Base-by-base conservation (phyloP, 2,113 vertebrate species). In the Accipiter cooperii region DNA sequence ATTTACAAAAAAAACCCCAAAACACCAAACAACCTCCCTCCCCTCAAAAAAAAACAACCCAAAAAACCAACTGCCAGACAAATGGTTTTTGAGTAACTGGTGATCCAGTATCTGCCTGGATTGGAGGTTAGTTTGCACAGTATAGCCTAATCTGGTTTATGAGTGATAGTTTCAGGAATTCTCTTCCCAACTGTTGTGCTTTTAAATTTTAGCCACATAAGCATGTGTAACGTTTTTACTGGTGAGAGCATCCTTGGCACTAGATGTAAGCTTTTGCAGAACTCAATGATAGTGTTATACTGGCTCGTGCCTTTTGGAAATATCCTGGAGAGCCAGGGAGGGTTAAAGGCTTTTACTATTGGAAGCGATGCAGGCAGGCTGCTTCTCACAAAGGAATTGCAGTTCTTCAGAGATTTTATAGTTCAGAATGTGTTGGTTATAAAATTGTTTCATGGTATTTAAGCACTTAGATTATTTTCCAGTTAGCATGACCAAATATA, bases 381-480 rank as follows among this genome's bases (percentile, higher is more conserved):
- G 80, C 91, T 97, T 96, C 91, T 89, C 96, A 77, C 90, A 79
- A 81, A 97, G 96, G 97, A 96, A 90, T 95, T 86, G 20, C 66
- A 89, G 92, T 71, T 95, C 95, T 97, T 86, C 80, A 89, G 93
- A 92, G 96, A 81, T 93, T 96, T 97, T 93, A 54, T 40, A 61
- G 78, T 34, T 89, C 81, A 83, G 63, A 93, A 47, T 88, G 57
- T 91, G 94, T 95, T 96, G 96, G 94, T 90, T 93, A 93, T 96
- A 96, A 97, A 93, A 97, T 91, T 89, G 79, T 93, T 97, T 90
- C 87, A 44, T 97, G 95, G 63, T 90, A 80, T 98, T 98, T 97
- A 96, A 96, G 94, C 84, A 80, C 94, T 96, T 96, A 90, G 93
- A 95, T 97, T 97, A 96, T 95, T 97, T 98, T 97, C 96, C 96